Base-by-base conservation (phyloP, 2,888 invertebrate genomes). In the Morpho deidamia region DNA sequence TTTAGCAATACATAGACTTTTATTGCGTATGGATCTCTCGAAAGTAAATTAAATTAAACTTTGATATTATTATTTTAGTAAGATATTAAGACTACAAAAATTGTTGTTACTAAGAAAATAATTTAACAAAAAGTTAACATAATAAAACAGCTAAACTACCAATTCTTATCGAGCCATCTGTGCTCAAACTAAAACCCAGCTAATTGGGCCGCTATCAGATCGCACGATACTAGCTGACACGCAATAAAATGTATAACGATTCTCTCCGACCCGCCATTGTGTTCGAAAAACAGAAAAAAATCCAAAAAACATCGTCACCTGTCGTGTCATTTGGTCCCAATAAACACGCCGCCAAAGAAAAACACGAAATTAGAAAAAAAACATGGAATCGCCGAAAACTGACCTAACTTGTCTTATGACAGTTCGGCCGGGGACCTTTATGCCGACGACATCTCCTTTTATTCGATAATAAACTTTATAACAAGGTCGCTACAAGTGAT, bases 281-380 rank as follows among this genome's bases (percentile, higher is more conserved):
- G 64, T 63, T 64, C 49, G 55, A 51, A 53, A 57, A 47, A 55
- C 38, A 47, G 23, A 56, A 65, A 63, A 52, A 45, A 53, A 11
- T 40, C n/a, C 41, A 81, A 83, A 83, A 81, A 74, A 72, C 67
- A 65, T 72, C 84, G 84, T 87, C 89, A 89, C 88, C 89, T 89
- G 89, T 86, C 87, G 86, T 88, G 88, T 88, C 89, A 88, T 88
- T 89, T 88, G 89, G 89, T 82, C 66, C 81, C 83, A 83, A 84
- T 85, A 83, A 84, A 82, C 76, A 72, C 58, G 74, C 86, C 87
- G 87, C 82, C 87, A 86, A 87, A 87, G 84, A 85, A 84, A 23
- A 83, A 81, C 74, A 80, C 64, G 68, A 75, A 78, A 76, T 78
- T 77, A 73, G 66, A 76, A 80, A 81, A n/a, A 84, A 82, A 78